Evolutionary conservation across 2,888 invertebrate genomes (phyloP), one percentile per base, ranked within the genome.

Genomic region (Anthophora plumipes): DNA sequence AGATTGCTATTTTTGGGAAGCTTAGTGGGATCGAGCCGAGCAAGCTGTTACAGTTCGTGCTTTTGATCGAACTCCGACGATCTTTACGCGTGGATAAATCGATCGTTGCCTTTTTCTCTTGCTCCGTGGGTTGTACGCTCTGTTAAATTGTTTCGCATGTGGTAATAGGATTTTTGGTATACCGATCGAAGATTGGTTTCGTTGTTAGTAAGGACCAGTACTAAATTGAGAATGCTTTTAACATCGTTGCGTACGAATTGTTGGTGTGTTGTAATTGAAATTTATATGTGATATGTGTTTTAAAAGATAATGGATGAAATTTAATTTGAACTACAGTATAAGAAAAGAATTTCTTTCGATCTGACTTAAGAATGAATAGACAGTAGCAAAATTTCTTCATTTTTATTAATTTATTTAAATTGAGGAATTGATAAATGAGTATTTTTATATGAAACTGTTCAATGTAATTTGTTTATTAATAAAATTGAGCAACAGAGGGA

Each of bases 1-100:
- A 50, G 14, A 37, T 50, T 41, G 6, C 43, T 63, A 54, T 63
- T 74, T 75, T 75, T 41, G 46, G 37, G 25, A 37, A 25, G 43
- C 48, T 7, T 37, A 14, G 1, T 17, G 12, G 14, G 52, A 37
- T 50, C 6, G 6, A 20, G 9, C n/a, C 20, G 5, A 52, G 12
- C 43, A 37, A 14, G n/a, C 48, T 50, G 31, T 22, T 50, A 25
- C 22, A 22, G 41, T 64, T 59, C 20, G 31, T 4, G 31, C 31
- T 41, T 63, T 72, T 9, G 25, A 55, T 41, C 17, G 12, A 39
- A 25, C 12, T 6, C 39, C 25, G 25, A 31, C 25, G 14, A 39
- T 59, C 11, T 50, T 50, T 41, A 55, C 5, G 22, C 22, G 8
- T 14, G 12, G 20, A 14, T 17, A 48, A 52, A 39, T 66, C 22